phyloP scores from a whole-genome alignment of 35 echinoderm and acorn worm genomes.

The Nesometra sesokonis region DNA sequence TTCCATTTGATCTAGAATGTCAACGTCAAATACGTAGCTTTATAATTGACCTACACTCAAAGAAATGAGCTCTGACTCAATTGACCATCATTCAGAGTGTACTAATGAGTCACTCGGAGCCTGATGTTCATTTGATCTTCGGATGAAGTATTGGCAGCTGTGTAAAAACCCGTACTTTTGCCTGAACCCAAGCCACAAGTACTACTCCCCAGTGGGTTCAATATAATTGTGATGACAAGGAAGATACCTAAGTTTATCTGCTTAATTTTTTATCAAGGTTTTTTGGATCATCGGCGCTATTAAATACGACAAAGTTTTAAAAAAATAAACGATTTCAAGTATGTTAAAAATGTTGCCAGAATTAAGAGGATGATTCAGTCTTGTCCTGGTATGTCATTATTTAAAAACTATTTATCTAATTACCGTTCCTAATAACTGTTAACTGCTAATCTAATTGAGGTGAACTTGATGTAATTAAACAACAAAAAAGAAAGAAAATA shows the following conservation, averaged over 20 bases:
- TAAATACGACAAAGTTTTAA: not conserved
- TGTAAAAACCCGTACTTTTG: not conserved
- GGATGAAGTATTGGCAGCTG: not conserved
- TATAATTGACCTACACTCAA: not conserved
- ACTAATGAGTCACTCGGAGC: not conserved
- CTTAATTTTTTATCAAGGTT: not conserved
- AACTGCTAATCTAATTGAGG: no score
- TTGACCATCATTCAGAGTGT: not conserved
- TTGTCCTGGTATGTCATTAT: not conserved
- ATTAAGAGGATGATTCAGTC: not conserved
- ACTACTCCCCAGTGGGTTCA: not conserved
- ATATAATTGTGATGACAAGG: not conserved
- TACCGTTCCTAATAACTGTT: no score
- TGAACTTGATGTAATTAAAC: no score
- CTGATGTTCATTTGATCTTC: not conserved
- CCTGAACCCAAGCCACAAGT: not conserved
- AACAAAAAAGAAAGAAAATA: no score
- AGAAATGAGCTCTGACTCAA: not conserved
- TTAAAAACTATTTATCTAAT: not conserved
- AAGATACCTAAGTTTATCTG: not conserved
- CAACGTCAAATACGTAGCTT: not conserved
- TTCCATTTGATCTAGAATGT: not conserved
- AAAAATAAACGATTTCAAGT: not conserved
- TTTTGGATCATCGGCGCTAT: not conserved
- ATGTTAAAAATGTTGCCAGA: not conserved